A percentile compares a stretch with the other conserved stretches of the same genome.
Evolutionary conservation across 2,113 vertebrate genomes (phyloP).

Genomic region (Tylochromis polylepis): DNA sequence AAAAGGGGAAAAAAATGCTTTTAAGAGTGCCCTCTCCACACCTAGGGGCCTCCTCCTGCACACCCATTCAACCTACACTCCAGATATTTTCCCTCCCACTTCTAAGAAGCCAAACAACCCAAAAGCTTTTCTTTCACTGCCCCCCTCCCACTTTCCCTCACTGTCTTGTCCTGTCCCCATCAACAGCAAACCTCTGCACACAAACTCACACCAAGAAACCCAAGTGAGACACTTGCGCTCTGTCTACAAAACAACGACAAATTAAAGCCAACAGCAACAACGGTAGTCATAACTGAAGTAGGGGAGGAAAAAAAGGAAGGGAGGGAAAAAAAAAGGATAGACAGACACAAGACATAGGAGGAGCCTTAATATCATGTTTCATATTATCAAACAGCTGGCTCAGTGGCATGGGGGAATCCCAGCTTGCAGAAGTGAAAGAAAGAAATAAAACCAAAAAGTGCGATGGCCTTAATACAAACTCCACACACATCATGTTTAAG

Average conservation of each 20-base stretch:
- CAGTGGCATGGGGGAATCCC: slow-evolving; percentile 25
- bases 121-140: neutral
- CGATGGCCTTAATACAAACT: neutral
- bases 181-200: slow-evolving; percentile 16
- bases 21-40: neutral
- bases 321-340: neutral
- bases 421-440: neutral
- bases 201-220: slow-evolving; percentile 26
- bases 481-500: neutral
- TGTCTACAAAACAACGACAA: neutral
- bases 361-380: slow-evolving; percentile 29
- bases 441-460: neutral
- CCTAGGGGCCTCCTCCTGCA: neutral
- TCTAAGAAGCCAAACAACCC: neutral
- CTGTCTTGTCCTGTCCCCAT: neutral
- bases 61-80: slow-evolving; percentile 8
- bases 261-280: neutral
- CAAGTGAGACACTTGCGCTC: slow-evolving; percentile 5
- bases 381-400: slow-evolving; percentile 2
- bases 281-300: neutral
- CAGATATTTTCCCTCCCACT: neutral
- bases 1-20: neutral
- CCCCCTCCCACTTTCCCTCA: neutral
- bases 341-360: neutral
- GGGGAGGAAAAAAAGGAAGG: neutral